Base-by-base conservation (phyloP, 2,113 vertebrate species). In the Oreochromis spilurus region DNA sequence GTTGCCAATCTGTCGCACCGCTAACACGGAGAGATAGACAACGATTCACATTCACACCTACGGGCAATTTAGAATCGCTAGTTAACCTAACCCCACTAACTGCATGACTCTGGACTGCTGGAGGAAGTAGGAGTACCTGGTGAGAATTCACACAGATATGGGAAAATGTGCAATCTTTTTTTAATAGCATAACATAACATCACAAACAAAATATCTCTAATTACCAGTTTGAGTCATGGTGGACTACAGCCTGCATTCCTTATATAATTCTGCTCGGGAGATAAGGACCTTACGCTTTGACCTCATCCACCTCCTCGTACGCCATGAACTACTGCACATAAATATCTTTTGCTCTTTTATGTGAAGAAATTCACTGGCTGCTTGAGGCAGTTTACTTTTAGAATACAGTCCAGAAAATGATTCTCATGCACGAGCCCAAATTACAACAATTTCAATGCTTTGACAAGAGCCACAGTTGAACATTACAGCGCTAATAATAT, bases 221-320 rank as follows among this genome's bases (percentile, higher is more conserved):
- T 93, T 91, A 90, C 81, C 82, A 83, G 72, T 85, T 91, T 91
- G 82, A 92, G 48, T 88, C 92, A 89, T 24, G 31, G 50, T 55
- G 55, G 85, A 87, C 79, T 82, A 84, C 14, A 21, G 79, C 78
- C 79, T 92, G 72, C 10, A 11, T 84, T 87, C 77, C 85, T 94
- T 92, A 94, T 84, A 88, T 93, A 91, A 93, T 84, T 85, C 94
- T 87, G 86, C 58, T 90, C 26, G 29, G 84, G 84, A 83, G 79
- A 91, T 54, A 45, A 91, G 38, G 77, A 86, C 80, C 86, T 84
- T 77, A 38, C 48, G 70, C 82, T 88, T 85, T 88, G 88, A 91
- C 91, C 88, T 91, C 83, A 83, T 91, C 72, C 93, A 90, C 91
- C 90, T 93, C 89, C 91, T 88, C 88, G 81, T 58, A 62, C 5